Percentiles rank a stretch among this genome's conserved stretches.
Conservation (phyloP, 2,113 vertebrate genomes). For the Addax nasomaculatus region DNA sequence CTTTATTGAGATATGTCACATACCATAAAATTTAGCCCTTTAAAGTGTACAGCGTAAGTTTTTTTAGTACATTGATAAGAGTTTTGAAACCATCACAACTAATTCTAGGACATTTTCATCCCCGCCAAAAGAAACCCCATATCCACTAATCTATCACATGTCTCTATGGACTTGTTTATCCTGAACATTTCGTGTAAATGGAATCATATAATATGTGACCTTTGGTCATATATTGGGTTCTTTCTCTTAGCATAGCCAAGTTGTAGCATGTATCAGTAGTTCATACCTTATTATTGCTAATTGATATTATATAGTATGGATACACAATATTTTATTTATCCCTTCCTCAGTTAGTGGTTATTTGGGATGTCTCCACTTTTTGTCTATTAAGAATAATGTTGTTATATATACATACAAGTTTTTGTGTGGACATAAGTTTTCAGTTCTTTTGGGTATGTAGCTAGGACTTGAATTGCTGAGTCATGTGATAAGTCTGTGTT, state of each 20-base stretch:
- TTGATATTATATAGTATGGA: neutral
- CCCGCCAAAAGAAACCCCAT: neutral
- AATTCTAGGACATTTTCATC: neutral
- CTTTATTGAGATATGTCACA: neutral
- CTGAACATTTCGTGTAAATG: neutral
- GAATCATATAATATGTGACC: neutral
- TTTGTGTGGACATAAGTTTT: neutral
- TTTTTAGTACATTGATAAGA: neutral
- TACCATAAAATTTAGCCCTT: neutral
- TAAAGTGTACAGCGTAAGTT: neutral
- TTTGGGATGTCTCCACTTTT: neutral
- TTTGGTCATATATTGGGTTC: neutral
- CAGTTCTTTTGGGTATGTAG: neutral
- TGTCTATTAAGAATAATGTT: neutral
- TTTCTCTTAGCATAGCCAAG: neutral
- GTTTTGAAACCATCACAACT: neutral
- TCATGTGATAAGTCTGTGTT: neutral
- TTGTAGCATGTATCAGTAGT: neutral
- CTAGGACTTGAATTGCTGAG: neutral
- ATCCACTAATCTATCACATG: neutral
- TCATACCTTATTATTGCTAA: neutral
- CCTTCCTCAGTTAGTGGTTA: neutral
- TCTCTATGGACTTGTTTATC: neutral
- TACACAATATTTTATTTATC: neutral
- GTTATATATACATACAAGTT: neutral